phyloP scores from a whole-genome alignment of 2,113 vertebrate genomes.

The Turdus rufiventris region DNA sequence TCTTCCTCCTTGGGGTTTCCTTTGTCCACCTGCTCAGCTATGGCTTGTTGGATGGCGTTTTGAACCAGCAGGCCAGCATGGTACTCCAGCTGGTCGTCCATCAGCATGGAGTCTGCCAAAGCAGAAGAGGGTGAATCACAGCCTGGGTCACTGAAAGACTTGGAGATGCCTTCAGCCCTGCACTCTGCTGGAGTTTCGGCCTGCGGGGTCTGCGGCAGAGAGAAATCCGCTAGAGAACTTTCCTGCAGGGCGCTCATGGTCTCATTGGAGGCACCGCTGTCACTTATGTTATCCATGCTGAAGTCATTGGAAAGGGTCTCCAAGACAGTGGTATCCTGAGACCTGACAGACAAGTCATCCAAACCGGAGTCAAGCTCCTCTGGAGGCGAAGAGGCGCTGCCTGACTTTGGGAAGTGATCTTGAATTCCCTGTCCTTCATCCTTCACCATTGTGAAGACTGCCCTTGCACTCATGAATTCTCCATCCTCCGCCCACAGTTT shows the following conservation, averaged over 20 bases:
- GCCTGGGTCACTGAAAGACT: slow-evolving; percentile 74
- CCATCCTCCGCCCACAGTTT: slow-evolving; percentile 83
- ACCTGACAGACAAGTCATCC: slow-evolving; percentile 90
- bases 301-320: slow-evolving; percentile 88
- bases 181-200: slow-evolving; percentile 79
- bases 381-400: slow-evolving; percentile 72
- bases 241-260: slow-evolving; percentile 82
- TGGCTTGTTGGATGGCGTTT: slow-evolving; percentile 89
- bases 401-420: slow-evolving; percentile 73
- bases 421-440: slow-evolving; percentile 83
- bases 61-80: slow-evolving; percentile 90
- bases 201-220: slow-evolving; percentile 83
- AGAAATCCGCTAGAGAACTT: slow-evolving; percentile 78
- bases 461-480: slow-evolving; percentile 87
- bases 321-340: slow-evolving; percentile 88
- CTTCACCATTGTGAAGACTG: slow-evolving; percentile 85
- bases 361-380: slow-evolving; percentile 93
- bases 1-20: neutral
- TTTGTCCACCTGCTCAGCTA: slow-evolving; percentile 79
- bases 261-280: slow-evolving; percentile 89
- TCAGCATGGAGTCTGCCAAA: slow-evolving; percentile 60
- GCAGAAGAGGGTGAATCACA: slow-evolving; percentile 65
- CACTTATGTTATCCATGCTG: slow-evolving; percentile 92
- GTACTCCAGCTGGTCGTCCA: slow-evolving; percentile 86
- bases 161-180: slow-evolving; percentile 69